Percentiles rank a stretch among this genome's conserved stretches.
phyloP scores from a whole-genome alignment of 2,797 vertebrate genomes.

The Coccyzus lansbergi region DNA sequence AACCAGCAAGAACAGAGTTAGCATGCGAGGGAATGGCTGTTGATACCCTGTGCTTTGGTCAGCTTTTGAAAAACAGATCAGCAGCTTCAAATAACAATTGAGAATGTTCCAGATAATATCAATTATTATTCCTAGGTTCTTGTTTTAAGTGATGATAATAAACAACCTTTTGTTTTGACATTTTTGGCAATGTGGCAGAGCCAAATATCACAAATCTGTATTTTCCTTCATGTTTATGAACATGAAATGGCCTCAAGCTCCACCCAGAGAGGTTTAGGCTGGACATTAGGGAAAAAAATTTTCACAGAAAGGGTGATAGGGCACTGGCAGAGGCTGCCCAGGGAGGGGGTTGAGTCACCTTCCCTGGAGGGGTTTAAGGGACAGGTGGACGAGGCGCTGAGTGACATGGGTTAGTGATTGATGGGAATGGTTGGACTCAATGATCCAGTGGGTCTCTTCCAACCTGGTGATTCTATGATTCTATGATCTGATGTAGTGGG shows the following conservation, averaged over 20 bases:
- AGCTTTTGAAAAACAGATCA: background rate
- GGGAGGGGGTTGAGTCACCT: too few relatives aligned
- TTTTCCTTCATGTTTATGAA: background rate
- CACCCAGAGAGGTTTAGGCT: too few relatives aligned
- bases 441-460: too few relatives aligned
- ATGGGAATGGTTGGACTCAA: too few relatives aligned
- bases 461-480: too few relatives aligned
- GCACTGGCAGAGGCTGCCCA: too few relatives aligned
- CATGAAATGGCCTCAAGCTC: too few relatives aligned
- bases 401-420: too few relatives aligned
- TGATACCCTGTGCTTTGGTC: background rate
- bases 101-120: background rate
- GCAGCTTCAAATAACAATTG: background rate
- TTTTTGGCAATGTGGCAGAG: background rate
- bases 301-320: too few relatives aligned
- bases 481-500: background rate
- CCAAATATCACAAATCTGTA: background rate
- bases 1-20: background rate
- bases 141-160: background rate
- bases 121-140: background rate
- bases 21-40: background rate
- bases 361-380: too few relatives aligned
- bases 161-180: background rate
- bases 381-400: too few relatives aligned
- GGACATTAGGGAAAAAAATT: too few relatives aligned